phyloP scores from a whole-genome alignment of 2,113 vertebrate genomes.

The Xenotilapia longispinis region DNA sequence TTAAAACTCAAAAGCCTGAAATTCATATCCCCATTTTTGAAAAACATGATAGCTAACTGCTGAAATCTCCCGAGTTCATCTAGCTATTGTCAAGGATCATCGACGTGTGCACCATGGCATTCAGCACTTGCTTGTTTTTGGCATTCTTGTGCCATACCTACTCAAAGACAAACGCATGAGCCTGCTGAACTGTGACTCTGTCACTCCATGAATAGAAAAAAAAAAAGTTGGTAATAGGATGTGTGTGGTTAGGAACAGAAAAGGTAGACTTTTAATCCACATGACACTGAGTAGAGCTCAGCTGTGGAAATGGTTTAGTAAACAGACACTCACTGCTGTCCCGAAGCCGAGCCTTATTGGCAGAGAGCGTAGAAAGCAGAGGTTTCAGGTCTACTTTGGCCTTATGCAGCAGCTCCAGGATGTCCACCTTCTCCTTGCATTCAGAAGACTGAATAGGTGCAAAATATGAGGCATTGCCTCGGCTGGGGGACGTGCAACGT shows the following conservation, averaged over 20 bases:
- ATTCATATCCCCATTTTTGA: neutral
- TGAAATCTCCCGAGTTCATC: neutral
- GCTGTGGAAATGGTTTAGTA: neutral
- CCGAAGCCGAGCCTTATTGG: slow-evolving; percentile 93
- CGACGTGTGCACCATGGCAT: neutral
- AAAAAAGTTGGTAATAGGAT: neutral
- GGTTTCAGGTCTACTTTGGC: slow-evolving; percentile 98
- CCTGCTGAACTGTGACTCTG: neutral
- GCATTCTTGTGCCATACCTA: neutral
- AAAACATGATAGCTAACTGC: neutral
- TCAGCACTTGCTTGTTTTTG: neutral
- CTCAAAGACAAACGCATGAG: neutral
- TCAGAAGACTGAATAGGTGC: slow-evolving; percentile 88
- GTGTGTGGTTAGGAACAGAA: neutral
- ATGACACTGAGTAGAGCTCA: neutral
- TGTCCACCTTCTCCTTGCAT: slow-evolving; percentile 93
- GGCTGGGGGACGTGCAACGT: slow-evolving; percentile 79
- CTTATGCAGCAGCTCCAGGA: slow-evolving; percentile 94
- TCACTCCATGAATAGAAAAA: neutral
- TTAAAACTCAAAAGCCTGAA: neutral
- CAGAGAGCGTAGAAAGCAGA: slow-evolving; percentile 89
- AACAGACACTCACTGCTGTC: slow-evolving; percentile 87
- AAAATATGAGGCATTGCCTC: slow-evolving; percentile 87
- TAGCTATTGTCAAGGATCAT: neutral
- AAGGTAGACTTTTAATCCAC: neutral